A percentile compares a stretch with the other conserved stretches of the same genome.
phyloP scores from a whole-genome alignment of 2,888 invertebrate genomes.

The Trilocha varians region DNA sequence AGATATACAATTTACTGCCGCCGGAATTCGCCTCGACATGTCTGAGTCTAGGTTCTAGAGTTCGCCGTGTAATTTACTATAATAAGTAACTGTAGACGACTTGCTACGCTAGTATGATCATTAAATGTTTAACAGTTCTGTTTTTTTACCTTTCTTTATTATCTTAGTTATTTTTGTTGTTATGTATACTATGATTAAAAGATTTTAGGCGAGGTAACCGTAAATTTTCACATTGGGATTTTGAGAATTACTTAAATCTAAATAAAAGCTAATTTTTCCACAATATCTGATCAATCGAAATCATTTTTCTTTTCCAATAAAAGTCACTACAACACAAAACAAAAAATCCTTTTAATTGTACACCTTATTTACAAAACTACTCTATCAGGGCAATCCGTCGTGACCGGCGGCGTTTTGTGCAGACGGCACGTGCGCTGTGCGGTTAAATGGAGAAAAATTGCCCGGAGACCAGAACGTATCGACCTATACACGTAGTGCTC shows the following conservation, averaged over 20 bases:
- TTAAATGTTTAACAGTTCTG: too few species aligned
- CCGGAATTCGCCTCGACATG: not conserved
- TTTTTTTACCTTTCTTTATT: too few species aligned
- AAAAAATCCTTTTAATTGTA: not conserved
- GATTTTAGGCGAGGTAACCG: too few species aligned
- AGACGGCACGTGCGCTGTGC: not conserved
- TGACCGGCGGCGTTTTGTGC: not conserved
- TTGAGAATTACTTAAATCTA: too few species aligned
- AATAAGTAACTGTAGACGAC: not conserved
- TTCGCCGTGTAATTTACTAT: not conserved
- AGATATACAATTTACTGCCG: not conserved
- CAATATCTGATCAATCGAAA: too few species aligned
- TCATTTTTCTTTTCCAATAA: not conserved
- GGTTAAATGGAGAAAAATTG: not conserved
- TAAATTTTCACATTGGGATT: too few species aligned
- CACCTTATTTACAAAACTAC: not conserved
- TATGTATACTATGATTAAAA: not conserved
- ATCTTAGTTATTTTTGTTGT: too few species aligned
- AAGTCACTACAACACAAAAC: too few species aligned
- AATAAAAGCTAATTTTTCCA: too few species aligned
- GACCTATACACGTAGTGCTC: not conserved
- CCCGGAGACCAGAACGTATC: not conserved
- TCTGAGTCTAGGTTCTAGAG: not conserved
- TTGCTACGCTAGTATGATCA: too few species aligned
- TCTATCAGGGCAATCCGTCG: not conserved